Percentiles rank a stretch among this genome's conserved stretches.
Evolutionary conservation across 2,113 vertebrate genomes (phyloP).

Genomic region (Etia nguti): DNA sequence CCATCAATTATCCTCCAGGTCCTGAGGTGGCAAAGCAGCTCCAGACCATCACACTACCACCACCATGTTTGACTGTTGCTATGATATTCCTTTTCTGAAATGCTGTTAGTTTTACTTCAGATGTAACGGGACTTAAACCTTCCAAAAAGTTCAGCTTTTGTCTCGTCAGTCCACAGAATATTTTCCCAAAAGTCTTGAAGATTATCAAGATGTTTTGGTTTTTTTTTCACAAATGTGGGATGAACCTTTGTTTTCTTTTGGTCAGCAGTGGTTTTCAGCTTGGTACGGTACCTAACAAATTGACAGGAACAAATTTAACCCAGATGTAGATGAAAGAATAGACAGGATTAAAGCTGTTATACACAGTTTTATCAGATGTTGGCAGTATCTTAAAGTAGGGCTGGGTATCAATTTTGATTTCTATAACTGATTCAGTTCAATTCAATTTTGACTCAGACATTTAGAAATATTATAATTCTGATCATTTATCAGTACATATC

Average conservation of each 20-base stretch:
- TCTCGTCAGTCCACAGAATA: neutral
- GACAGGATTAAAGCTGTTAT: neutral
- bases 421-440: accelerated
- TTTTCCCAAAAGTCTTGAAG: neutral
- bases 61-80: neutral
- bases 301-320: neutral
- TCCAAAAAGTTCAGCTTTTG: neutral
- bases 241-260: neutral
- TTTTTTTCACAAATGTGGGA: neutral
- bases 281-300: neutral
- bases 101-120: neutral
- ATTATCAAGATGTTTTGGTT: neutral
- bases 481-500: neutral
- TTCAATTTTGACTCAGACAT: neutral
- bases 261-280: neutral
- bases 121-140: neutral
- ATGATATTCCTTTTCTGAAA: neutral
- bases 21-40: neutral
- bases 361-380: neutral
- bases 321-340: neutral
- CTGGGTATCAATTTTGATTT: accelerated
- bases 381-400: neutral
- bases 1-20: neutral
- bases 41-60: neutral
- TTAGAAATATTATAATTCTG: neutral